A percentile compares a stretch with the other conserved stretches of the same genome.
phyloP scores from a whole-genome alignment of 2,888 invertebrate species.

The Anthophora plumipes region DNA sequence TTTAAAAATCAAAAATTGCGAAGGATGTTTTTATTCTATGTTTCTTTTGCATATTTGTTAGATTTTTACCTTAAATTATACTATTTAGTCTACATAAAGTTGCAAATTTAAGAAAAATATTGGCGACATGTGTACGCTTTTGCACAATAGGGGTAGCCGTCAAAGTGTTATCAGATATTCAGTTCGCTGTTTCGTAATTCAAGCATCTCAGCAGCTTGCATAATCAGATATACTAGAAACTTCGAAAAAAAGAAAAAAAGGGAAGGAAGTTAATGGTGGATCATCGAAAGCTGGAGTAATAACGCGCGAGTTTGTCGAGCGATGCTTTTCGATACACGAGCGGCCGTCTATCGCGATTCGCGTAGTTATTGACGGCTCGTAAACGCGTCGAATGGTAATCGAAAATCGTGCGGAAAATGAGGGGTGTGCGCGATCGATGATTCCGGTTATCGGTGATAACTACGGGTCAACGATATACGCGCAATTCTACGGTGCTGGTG shows the following conservation, averaged over 20 bases:
- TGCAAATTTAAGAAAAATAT: no score
- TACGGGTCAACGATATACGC: conserved; percentile 55
- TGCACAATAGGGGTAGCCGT: no score
- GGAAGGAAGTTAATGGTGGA: no score
- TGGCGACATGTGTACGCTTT: no score
- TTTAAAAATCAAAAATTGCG: no score
- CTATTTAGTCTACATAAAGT: no score
- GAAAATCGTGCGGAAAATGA: conserved; percentile 72
- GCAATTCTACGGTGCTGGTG: conserved; percentile 67
- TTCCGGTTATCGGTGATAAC: conserved; percentile 59
- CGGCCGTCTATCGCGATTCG: conserved; percentile 48
- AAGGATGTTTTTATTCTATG: no score
- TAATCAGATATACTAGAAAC: background rate
- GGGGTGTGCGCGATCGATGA: conserved; percentile 63
- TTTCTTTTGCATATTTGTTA: no score
- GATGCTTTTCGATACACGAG: conserved; percentile 46
- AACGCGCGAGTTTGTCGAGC: conserved; percentile 14
- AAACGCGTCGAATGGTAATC: conserved; percentile 68
- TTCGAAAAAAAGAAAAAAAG: background rate
- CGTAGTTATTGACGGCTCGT: conserved; percentile 63
- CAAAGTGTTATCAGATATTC: no score
- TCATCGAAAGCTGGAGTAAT: conserved; percentile 11
- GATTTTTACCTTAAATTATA: no score
- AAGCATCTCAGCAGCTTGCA: no score
- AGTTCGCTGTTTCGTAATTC: no score